Evolutionary conservation across 2,113 vertebrate species (phyloP).

Genomic region (Numida meleagris): DNA sequence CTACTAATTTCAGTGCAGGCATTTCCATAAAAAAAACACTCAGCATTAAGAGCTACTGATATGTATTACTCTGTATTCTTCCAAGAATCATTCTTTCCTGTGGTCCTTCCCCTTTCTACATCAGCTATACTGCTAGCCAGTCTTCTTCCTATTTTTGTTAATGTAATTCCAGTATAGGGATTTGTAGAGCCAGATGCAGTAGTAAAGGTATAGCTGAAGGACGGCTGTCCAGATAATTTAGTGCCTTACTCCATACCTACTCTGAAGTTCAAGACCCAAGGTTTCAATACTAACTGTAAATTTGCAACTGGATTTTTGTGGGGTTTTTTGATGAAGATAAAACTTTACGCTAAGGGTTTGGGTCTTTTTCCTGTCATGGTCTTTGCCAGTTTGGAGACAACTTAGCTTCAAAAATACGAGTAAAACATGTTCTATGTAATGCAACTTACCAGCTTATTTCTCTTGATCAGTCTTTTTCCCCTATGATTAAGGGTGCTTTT

Average conservation of each 20-base stretch:
- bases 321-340: not conserved
- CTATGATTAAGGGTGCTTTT: not conserved
- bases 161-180: not conserved
- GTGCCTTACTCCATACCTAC: not conserved
- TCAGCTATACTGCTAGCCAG: not conserved
- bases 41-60: not conserved
- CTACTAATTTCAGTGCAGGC: not conserved
- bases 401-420: not conserved
- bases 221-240: fast-evolving
- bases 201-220: not conserved
- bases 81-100: not conserved
- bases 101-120: too few relatives aligned
- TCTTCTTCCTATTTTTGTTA: not conserved
- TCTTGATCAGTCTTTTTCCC: not conserved
- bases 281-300: not conserved
- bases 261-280: not conserved
- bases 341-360: not conserved
- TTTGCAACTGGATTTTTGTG: not conserved
- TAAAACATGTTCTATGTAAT: not conserved
- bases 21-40: not conserved
- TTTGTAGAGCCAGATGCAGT: fast-evolving
- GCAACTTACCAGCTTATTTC: not conserved
- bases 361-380: not conserved
- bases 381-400: not conserved
- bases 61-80: not conserved